These are phyloP conservation scores for Cyanistes caeruleus DNA, from an alignment of 2,113 vertebrate genomes.

Conservation along the genomic window DNA sequence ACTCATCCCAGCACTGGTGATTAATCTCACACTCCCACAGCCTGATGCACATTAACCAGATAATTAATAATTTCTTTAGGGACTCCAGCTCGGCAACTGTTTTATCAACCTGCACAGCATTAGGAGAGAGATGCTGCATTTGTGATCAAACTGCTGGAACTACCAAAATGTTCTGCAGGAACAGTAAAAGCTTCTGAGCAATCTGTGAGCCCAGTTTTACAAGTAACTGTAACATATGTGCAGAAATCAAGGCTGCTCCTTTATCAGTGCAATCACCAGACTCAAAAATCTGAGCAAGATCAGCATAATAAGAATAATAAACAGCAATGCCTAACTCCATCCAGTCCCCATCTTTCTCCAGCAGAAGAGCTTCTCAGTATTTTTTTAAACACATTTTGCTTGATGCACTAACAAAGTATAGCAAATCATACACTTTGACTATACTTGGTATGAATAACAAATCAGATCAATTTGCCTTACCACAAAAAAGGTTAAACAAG, in stretches of 20 bases:
- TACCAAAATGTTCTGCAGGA: conserved; percentile 28
- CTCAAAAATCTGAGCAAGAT: not conserved
- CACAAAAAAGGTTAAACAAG: not conserved
- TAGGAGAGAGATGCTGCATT: conserved; percentile 64
- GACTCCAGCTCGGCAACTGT: conserved; percentile 87
- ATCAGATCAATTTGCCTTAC: not conserved
- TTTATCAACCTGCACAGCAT: conserved; percentile 87
- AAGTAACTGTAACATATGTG: not conserved
- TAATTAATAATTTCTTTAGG: conserved; percentile 99
- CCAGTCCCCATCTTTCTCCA: not conserved
- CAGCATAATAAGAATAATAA: conserved; percentile 15
- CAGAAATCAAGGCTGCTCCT: not conserved
- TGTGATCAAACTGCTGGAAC: conserved; percentile 70
- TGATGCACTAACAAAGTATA: not conserved
- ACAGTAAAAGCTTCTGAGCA: conserved; percentile 29
- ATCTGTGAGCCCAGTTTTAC: not conserved
- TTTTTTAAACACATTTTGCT: not conserved
- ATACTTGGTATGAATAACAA: not conserved
- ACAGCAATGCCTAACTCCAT: not conserved
- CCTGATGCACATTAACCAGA: conserved; percentile 97
- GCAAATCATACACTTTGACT: not conserved
- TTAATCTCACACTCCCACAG: conserved; percentile 94
- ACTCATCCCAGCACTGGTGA: conserved; percentile 85
- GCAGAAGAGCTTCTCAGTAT: not conserved
- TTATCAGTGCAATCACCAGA: not conserved